Percentiles rank a stretch among this genome's conserved stretches.
These are phyloP conservation scores for Thereva unica DNA, from an alignment of 2,888 invertebrate species.

Conservation along the genomic window DNA sequence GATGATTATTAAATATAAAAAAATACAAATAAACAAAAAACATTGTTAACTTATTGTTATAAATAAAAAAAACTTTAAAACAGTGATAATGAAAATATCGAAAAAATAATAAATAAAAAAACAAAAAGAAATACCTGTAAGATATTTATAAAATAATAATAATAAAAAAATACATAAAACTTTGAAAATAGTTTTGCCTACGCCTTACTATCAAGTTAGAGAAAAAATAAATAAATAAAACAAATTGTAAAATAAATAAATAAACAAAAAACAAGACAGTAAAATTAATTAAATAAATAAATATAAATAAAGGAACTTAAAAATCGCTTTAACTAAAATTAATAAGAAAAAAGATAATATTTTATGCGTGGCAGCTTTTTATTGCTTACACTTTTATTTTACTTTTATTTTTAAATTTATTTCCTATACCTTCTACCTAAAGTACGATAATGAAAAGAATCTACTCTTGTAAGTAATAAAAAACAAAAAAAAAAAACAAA, in stretches of 20 bases:
- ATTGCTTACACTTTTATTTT: conserved; percentile 22
- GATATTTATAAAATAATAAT: conserved; percentile 5
- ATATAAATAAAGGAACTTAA: conserved; percentile 8
- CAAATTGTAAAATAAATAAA: conserved; percentile 12
- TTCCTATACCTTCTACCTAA: too few relatives aligned
- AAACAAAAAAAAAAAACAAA: conserved; percentile 8
- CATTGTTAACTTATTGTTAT: too few relatives aligned
- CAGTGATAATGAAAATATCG: conserved; percentile 24
- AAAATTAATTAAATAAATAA: background rate
- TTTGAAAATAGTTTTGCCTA: conserved; percentile 26
- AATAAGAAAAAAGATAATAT: background rate
- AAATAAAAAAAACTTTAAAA: too few relatives aligned
- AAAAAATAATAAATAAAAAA: conserved; percentile 26
- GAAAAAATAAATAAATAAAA: conserved; percentile 2
- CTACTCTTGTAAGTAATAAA: too few relatives aligned
- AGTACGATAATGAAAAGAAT: too few relatives aligned
- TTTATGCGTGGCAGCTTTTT: conserved; percentile 25
- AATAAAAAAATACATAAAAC: conserved; percentile 17
- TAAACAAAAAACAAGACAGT: background rate
- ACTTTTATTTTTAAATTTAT: background rate
- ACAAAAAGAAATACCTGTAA: background rate
- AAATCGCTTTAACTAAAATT: conserved; percentile 13
- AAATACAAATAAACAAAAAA: too few relatives aligned
- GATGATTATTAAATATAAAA: too few relatives aligned
- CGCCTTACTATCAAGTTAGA: conserved; percentile 32